phyloP scores from a whole-genome alignment of 1,140 invertebrate species.

The Potamilus streckersoni region DNA sequence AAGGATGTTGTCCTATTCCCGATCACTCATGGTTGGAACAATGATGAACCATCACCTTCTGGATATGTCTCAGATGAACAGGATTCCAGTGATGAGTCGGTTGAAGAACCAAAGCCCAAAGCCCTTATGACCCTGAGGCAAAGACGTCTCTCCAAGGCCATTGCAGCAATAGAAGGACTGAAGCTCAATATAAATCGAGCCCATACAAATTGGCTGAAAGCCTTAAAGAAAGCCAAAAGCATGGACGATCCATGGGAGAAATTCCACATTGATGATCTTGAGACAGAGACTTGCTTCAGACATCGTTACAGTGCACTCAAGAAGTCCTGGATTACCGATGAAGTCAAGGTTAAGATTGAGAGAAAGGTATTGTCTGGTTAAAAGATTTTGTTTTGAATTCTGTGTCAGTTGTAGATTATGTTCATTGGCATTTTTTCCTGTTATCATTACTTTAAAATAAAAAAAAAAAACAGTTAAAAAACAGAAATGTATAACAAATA shows the following conservation, averaged over 20 bases:
- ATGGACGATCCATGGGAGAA: conserved; percentile 58
- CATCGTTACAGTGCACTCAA: conserved; percentile 62
- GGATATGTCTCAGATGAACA: conserved; percentile 23
- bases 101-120: conserved; percentile 5
- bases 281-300: conserved; percentile 49
- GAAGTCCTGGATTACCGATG: conserved; percentile 58
- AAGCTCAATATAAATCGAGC: conserved; percentile 35
- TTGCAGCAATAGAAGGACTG: conserved; percentile 26
- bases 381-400: too few relatives aligned
- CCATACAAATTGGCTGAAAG: conserved; percentile 44
- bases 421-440: too few relatives aligned
- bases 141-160: conserved; percentile 17
- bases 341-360: conserved; percentile 61
- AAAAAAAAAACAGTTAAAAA: too few relatives aligned
- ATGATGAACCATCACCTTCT: conserved; percentile 13
- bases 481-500: too few relatives aligned
- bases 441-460: too few relatives aligned
- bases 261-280: conserved; percentile 56
- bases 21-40: conserved; percentile 13
- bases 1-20: conserved; percentile 14
- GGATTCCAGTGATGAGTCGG: conserved; percentile 8
- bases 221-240: conserved; percentile 40
- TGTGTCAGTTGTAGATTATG: too few relatives aligned
- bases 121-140: conserved; percentile 16
- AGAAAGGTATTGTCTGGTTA: conserved; percentile 39